Evolutionary conservation across 2,113 vertebrate species (phyloP).

Genomic region (Elachura formosa): DNA sequence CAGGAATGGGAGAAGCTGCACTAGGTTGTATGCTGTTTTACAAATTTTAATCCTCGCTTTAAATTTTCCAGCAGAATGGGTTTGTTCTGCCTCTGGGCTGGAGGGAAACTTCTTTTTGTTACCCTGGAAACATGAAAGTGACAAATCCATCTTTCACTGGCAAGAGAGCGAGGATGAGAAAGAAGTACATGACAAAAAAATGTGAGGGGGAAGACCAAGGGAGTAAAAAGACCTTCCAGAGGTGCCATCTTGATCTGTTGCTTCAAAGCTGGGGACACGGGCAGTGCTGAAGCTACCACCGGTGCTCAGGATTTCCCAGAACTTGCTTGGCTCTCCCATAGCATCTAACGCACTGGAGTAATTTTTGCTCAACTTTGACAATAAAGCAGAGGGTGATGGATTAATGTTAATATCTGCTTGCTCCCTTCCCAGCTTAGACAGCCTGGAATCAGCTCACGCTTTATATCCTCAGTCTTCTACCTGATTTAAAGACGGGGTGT

Average conservation of each 20-base stretch:
- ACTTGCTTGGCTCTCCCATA: neutral
- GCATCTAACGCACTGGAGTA: neutral
- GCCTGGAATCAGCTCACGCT: neutral
- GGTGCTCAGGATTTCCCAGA: neutral
- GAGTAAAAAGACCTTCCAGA: neutral
- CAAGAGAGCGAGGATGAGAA: neutral
- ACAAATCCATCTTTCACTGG: neutral
- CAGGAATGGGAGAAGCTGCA: neutral
- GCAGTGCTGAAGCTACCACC: neutral
- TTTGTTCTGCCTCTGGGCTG: slow-evolving; percentile 46
- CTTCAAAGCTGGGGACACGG: neutral
- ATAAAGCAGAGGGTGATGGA: neutral
- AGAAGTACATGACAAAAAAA: neutral
- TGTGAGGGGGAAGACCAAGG: neutral
- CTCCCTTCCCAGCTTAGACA: neutral
- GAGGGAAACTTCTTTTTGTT: slow-evolving; percentile 38
- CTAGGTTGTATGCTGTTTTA: slow-evolving; percentile 1
- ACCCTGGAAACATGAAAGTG: slow-evolving; percentile 42
- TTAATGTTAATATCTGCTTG: neutral
- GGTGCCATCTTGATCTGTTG: neutral
- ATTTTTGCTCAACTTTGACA: neutral
- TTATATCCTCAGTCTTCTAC: neutral
- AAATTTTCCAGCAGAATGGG: slow-evolving; percentile 52
- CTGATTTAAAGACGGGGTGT: neutral
- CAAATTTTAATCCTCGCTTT: slow-evolving; percentile 31